Base-by-base conservation (phyloP, 1,140 invertebrate species). In the Spodoptera litura region DNA sequence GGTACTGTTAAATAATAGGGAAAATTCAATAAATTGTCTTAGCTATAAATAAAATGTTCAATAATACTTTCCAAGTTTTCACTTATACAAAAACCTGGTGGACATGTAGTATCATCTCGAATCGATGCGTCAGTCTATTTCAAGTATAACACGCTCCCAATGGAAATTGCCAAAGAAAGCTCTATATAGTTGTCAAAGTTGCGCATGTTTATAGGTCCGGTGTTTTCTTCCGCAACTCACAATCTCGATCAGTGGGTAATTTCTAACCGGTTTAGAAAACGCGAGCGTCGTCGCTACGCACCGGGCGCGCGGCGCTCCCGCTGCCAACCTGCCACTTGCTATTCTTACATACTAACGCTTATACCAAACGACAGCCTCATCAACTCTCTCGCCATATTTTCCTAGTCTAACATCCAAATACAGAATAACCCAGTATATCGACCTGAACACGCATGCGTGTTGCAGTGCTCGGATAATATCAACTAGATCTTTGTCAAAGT, bases 201-300 rank as follows among this genome's bases (percentile, higher is more conserved):
- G 76, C 78, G 80, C 78, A 83, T 88, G 82, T 87, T 87, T 85
- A 89, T 89, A 86, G 87, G 85, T 87, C 84, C 86, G 87, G 83
- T 89, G 89, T 88, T 91, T 91, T 93, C 88, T 91, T 92, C 89
- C 87, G 87, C 87, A 87, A 89, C 85, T 86, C 83, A 87, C 82
- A 87, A 94, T 91, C 88, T 94, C 91, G 91, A 92, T 91, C 91
- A 93, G 79, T 94, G 84, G 91, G 91, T 92, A 94, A 93, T 94
- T 94, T 94, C 92, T 94, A 94, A 94, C 92, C 91, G 92, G 93
- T 94, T 92, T 94, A 94, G 92, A 94, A 93, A 94, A 94, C 89
- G 84, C 88, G 86, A 88, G 82, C 86, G 87, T 81, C 73, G 68
- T 80, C 70, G 62, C 52, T 78, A 80, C 84, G 81, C 80, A 83